These are phyloP conservation scores for Nezara viridula DNA, from an alignment of 2,888 invertebrate species.

Conservation along the genomic window DNA sequence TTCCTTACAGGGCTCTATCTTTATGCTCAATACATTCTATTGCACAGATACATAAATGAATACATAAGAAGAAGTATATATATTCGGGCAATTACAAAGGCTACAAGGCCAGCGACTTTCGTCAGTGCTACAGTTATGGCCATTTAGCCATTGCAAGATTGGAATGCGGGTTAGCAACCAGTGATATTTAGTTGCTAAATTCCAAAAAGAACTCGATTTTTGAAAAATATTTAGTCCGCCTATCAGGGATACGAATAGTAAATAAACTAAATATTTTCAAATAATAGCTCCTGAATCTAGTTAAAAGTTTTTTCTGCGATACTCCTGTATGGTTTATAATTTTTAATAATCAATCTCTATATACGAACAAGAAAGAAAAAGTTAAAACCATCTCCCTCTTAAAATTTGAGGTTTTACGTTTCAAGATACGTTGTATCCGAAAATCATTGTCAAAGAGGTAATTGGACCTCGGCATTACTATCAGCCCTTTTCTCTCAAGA, in stretches of 20 bases:
- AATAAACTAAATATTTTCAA: neutral
- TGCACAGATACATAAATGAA: constrained; percentile 31
- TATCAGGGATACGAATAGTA: neutral
- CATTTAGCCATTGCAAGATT: constrained; percentile 27
- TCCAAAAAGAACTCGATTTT: neutral
- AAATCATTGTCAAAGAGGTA: no score
- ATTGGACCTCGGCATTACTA: no score
- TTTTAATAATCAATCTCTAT: no score
- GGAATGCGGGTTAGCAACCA: neutral
- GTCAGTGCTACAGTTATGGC: constrained; percentile 29
- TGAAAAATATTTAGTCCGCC: neutral
- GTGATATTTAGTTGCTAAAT: neutral
- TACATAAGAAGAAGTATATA: constrained; percentile 26
- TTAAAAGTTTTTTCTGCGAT: no score
- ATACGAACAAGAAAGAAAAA: no score
- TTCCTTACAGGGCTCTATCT: neutral
- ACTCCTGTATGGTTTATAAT: no score
- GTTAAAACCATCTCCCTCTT: no score
- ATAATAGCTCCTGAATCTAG: no score
- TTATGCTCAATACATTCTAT: neutral
- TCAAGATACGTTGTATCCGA: no score
- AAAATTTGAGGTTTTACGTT: no score
- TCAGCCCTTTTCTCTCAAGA: no score
- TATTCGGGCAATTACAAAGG: constrained; percentile 29
- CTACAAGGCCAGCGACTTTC: constrained; percentile 33